Base-by-base conservation (phyloP, 2,888 invertebrate species). In the Euzophera pinguis region DNA sequence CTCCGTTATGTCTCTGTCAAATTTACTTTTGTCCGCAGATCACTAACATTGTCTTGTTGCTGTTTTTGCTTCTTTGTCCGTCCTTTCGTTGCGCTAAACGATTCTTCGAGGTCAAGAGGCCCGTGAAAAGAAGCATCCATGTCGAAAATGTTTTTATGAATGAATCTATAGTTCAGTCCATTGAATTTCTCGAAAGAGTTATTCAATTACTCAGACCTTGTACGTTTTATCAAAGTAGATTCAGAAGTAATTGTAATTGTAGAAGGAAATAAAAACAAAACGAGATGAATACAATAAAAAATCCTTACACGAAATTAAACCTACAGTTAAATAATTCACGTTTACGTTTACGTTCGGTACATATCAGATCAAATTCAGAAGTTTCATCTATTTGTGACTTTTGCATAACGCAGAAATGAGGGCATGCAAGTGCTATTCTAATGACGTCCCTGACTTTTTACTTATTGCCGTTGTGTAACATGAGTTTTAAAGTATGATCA, bases 21-120 rank as follows among this genome's bases (percentile, higher is more conserved):
- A 63, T 65, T 56, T 59, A 48, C 60, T 53, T 65, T 67, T 69
- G 65, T 68, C 61, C 56, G 55, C 55, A 61, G 60, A 57, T 60
- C 59, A 51, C 42, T 58, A 58, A 65, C 58, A 66, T 68, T 73
- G 67, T 69, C 63, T 66, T 55, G 55, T 53, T 56, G 57, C 64
- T 58, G 57, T 62, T 58, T 66, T 72, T 74, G 65, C 64, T 58
- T 53, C 61, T 67, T 66, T 71, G 66, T 69, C 53, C 63, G 67
- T 74, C 73, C 72, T 80, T 78, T 78, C 71, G 80, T 75, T 73
- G 76, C 71, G 77, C 64, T 58, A 64, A 65, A 67, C 57, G 68
- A 59, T 54, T 71, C 63, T 68, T 60, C 77, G 77, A 80, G 79
- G 78, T 71, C 75, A 66, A 62, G 68, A 77, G 75, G 74, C 77